Base-by-base conservation (phyloP, 2,888 invertebrate species). In the Anarsia innoxiella region DNA sequence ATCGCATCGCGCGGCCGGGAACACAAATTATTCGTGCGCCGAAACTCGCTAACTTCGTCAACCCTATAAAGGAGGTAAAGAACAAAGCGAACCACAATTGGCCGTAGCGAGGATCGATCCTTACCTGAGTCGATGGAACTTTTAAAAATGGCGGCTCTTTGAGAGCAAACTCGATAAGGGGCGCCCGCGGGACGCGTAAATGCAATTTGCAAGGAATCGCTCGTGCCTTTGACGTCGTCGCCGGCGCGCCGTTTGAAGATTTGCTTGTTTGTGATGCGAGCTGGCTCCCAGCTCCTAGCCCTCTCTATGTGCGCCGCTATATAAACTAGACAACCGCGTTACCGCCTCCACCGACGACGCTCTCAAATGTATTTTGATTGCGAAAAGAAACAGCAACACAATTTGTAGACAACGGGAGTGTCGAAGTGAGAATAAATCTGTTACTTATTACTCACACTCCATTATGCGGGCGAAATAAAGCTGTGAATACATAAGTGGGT, bases 61-160 rank as follows among this genome's bases (percentile, higher is more conserved):
- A 75, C 73, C 75, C 74, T 67, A 72, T 76, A 76, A 75, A 75
- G 70, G 72, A 72, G 73, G 69, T 66, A 69, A 60, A 66, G 80
- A 83, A 83, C 83, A 83, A 82, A 82, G 80, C 69, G 72, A 57
- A 75, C 83, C 83, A 78, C 83, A 83, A 80, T 82, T 79, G 79
- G 74, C 64, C 64, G 66, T 63, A 56, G 48, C 48, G 43, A 51
- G 59, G 54, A 58, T 57, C 66, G 59, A 58, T 53, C 55, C 45
- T 55, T 77, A 78, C 78, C 77, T 78, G 75, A 64, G 65, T 72
- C 67, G 67, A 68, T 73, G 66, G 69, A 78, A 79, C 62, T 79
- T 80, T 80, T 77, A 78, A 82, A 82, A 82, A 80, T 78, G 78
- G 76, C 76, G 66, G 74, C 74, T 80, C 80, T 84, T 80, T 80